phyloP scores from a whole-genome alignment of 2,113 vertebrate genomes.

The Salminus brasiliensis region DNA sequence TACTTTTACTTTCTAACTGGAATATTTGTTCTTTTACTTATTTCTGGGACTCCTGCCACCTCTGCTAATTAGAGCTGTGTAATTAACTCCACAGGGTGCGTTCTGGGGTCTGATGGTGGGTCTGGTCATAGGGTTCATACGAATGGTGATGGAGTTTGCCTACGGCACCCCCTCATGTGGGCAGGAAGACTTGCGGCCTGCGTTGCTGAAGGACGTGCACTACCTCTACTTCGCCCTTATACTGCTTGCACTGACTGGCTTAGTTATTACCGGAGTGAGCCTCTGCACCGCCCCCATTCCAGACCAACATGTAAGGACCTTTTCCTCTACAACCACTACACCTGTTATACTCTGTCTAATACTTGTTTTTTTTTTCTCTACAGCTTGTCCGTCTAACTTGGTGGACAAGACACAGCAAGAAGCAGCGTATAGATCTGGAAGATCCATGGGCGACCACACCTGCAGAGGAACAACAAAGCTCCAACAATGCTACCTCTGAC shows the following conservation, averaged over 20 bases:
- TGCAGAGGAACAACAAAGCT: neutral
- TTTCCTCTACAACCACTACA: neutral
- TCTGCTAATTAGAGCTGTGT: neutral
- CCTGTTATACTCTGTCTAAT: neutral
- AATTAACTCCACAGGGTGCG: conserved; percentile 81
- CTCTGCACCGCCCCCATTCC: conserved; percentile 83
- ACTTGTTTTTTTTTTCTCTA: too few species aligned
- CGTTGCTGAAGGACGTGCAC: conserved; percentile 84
- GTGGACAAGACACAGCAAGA: conserved; percentile 84
- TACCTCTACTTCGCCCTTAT: conserved; percentile 95
- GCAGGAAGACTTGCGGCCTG: conserved; percentile 81
- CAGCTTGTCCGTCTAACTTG: conserved; percentile 79
- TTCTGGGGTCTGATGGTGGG: conserved; percentile 94
- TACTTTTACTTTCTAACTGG: too few species aligned
- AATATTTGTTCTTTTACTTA: too few species aligned
- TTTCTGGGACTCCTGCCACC: too few species aligned
- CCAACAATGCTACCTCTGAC: conserved; percentile 6
- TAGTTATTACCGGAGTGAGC: conserved; percentile 78
- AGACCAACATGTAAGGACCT: conserved; percentile 79
- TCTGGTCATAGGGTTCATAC: conserved; percentile 77
- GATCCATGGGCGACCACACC: conserved; percentile 24
- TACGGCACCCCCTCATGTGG: conserved; percentile 83
- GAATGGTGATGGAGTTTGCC: conserved; percentile 88
- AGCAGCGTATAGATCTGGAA: conserved; percentile 58
- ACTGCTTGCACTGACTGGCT: conserved; percentile 77